Evolutionary conservation across 2,888 invertebrate species (phyloP).

Genomic region (Archaeoteleia sp.): DNA sequence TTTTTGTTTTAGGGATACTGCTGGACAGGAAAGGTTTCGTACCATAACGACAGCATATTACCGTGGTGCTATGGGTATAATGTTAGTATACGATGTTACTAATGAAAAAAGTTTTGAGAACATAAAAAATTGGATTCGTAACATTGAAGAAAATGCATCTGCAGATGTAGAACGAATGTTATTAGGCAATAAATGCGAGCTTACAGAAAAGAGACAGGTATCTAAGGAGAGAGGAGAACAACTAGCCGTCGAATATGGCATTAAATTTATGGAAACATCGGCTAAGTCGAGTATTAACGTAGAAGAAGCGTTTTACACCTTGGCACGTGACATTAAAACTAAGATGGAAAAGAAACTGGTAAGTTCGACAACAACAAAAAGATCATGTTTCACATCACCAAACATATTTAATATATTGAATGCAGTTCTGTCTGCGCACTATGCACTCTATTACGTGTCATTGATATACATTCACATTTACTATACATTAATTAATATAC

Average conservation of each 20-base stretch:
- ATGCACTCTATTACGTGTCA: too few species aligned
- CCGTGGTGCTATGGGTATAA: conserved; percentile 99
- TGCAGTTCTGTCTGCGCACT: too few species aligned
- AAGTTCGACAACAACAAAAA: conserved; percentile 75
- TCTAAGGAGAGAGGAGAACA: conserved; percentile 97
- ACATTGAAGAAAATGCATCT: conserved; percentile 99
- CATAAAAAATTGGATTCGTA: conserved; percentile 99
- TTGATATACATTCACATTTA: too few species aligned
- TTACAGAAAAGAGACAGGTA: conserved; percentile 94
- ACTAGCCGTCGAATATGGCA: conserved; percentile 97
- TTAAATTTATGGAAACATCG: conserved; percentile 99
- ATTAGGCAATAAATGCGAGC: conserved; percentile 98
- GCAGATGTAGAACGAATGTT: conserved; percentile 99
- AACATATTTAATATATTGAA: too few species aligned
- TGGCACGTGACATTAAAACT: conserved; percentile 97
- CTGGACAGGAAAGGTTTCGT: conserved; percentile 98
- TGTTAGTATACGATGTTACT: conserved; percentile 99
- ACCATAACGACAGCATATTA: conserved; percentile 99
- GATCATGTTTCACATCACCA: too few species aligned
- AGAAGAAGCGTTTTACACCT: conserved; percentile 97
- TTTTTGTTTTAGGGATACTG: conserved; percentile 88
- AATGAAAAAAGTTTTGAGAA: conserved; percentile 99
- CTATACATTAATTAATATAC: too few species aligned
- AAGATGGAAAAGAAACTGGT: conserved; percentile 99
- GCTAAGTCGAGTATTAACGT: conserved; percentile 99